Base-by-base conservation (phyloP, 1,140 invertebrate species). In the Bombus sylvicola region DNA sequence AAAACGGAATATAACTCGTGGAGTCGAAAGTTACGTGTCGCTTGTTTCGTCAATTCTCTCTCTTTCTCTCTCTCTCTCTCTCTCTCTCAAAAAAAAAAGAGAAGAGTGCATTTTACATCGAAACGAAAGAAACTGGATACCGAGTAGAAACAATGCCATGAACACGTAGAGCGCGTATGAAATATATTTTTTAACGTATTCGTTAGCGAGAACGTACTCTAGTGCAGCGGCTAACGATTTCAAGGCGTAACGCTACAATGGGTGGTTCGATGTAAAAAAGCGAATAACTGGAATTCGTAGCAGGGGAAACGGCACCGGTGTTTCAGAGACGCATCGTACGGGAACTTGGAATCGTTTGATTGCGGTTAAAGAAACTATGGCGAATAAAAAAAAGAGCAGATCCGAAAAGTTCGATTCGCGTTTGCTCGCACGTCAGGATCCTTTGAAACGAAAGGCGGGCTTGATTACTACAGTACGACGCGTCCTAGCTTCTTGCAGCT, bases 171-270 rank as follows among this genome's bases (percentile, higher is more conserved):
- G 37, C 34, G 22, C 39, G 69, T 6, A n/a, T 28, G 69, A 41
- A 71, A 71, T 71, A 41, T 71, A n/a, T n/a, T 53, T 75, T 69
- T 39, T n/a, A 31, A 22, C 34, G 81, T 53, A 28, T 57, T 83
- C 31, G 81, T 77, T 83, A 75, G n/a, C 81, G 64, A 12, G 43
- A 43, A 9, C 31, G 9, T 59, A 53, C n/a, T 73, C 28, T 10
- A 9, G 71, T 13, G 39, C 28, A 39, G 25, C 64, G 59, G 81
- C 81, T 75, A 75, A 83, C 72, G 81, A 83, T 75, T 83, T 75
- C 72, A 76, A 83, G 59, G 72, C 34, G 81, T n/a, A 64, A 47
- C 53, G 18, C n/a, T 22, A 25, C 31, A 53, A 53, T 8, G 47
- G 47, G 6, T 2, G 47, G 47, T 53, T 53, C 47, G 0, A 47